These are phyloP conservation scores for Saccostrea cuccullata DNA, from an alignment of 1,140 invertebrate genomes.

Conservation along the genomic window DNA sequence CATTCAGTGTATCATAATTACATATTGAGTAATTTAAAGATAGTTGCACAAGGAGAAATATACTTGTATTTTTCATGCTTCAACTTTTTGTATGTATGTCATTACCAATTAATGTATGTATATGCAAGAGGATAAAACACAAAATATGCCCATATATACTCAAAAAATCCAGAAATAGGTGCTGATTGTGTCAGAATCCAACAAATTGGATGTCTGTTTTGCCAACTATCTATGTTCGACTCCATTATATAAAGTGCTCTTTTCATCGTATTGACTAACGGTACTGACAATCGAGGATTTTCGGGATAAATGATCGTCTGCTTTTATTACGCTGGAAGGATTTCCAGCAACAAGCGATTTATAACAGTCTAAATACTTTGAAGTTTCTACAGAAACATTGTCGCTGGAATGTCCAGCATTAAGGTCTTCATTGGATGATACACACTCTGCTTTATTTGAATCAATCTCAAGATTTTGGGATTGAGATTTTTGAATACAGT, in stretches of 20 bases:
- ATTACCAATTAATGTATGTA: background rate
- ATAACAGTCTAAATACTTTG: constrained; percentile 27
- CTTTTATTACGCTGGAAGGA: background rate
- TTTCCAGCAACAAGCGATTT: constrained; percentile 14
- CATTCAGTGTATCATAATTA: too few relatives aligned
- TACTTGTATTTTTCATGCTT: too few relatives aligned
- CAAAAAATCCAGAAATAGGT: background rate
- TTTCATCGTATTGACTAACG: background rate
- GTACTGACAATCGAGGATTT: constrained; percentile 4
- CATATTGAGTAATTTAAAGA: too few relatives aligned
- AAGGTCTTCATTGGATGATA: background rate
- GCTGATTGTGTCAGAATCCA: background rate
- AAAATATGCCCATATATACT: background rate
- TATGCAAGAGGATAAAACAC: background rate
- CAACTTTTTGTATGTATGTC: background rate
- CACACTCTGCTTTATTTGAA: background rate
- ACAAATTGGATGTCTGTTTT: background rate
- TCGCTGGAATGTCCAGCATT: background rate
- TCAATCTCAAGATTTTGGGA: background rate
- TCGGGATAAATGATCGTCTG: background rate
- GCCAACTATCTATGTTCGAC: background rate
- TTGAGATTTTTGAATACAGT: background rate
- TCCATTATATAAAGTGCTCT: background rate
- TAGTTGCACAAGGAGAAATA: too few relatives aligned
- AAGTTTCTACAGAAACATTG: background rate